Conservation (phyloP, 2,888 invertebrate species). For the Rhagonycha lutea region DNA sequence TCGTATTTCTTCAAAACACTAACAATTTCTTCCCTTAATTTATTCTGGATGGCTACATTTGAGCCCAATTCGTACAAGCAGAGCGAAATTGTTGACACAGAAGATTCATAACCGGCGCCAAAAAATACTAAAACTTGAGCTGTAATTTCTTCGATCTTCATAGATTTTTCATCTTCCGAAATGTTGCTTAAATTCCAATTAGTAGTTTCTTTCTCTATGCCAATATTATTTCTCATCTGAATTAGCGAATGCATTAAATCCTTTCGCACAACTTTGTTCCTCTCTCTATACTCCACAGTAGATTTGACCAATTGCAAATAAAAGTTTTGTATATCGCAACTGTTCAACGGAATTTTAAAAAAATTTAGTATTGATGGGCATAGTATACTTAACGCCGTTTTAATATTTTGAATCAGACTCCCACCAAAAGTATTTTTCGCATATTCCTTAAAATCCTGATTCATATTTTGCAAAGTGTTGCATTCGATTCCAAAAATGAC, state of each 20-base stretch:
- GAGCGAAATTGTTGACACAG: conserved; percentile 52
- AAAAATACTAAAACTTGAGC: conserved; percentile 43
- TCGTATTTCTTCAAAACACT: conserved; percentile 47
- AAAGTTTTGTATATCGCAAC: not conserved
- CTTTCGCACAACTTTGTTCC: not conserved
- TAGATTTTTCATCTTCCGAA: not conserved
- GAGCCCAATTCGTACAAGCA: conserved; percentile 57
- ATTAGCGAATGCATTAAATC: conserved; percentile 10
- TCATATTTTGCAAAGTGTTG: conserved; percentile 54
- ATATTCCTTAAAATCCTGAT: conserved; percentile 44
- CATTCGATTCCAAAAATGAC: conserved; percentile 51
- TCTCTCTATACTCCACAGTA: not conserved
- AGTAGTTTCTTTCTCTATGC: not conserved
- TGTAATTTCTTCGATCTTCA: conserved; percentile 23
- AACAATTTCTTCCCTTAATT: conserved; percentile 52
- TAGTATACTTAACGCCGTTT: not conserved
- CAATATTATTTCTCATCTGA: not conserved
- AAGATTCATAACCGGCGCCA: conserved; percentile 50
- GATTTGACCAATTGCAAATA: not conserved
- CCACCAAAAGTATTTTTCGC: conserved; percentile 38
- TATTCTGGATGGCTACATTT: conserved; percentile 54
- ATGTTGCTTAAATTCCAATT: not conserved
- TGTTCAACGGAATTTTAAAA: not conserved
- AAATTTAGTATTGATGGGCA: not conserved
- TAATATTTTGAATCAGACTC: not conserved